phyloP scores from a whole-genome alignment of 2,888 invertebrate genomes.

The Morpho achilles region DNA sequence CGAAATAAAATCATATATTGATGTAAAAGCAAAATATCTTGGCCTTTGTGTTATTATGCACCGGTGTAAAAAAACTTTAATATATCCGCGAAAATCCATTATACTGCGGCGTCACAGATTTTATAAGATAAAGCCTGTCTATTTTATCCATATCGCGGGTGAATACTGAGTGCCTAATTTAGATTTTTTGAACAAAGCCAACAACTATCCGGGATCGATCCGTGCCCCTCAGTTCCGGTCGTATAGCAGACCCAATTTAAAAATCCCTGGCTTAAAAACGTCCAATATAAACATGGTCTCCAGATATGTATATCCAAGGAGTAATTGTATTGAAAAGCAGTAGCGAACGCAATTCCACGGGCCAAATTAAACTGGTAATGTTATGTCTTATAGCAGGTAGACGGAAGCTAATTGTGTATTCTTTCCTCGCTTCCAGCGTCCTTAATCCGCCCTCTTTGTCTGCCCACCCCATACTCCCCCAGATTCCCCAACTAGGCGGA shows the following conservation, averaged over 20 bases:
- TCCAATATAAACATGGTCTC: conserved; percentile 48
- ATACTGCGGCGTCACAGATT: conserved; percentile 1
- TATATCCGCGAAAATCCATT: background rate
- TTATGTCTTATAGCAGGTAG: conserved; percentile 70
- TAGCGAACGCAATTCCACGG: conserved; percentile 27
- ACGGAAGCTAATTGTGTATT: conserved; percentile 77
- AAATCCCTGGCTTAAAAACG: conserved; percentile 62
- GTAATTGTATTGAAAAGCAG: conserved; percentile 29
- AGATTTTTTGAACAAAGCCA: conserved; percentile 70
- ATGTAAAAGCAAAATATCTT: too few species aligned
- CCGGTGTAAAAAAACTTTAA: background rate
- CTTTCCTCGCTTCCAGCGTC: conserved; percentile 74
- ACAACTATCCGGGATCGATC: conserved; percentile 66
- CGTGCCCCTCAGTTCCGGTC: conserved; percentile 69
- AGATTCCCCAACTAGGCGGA: conserved; percentile 67
- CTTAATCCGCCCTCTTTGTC: conserved; percentile 67
- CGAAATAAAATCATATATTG: too few species aligned
- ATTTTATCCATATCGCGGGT: conserved; percentile 32
- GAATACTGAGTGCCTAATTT: conserved; percentile 75
- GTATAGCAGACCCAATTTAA: conserved; percentile 56
- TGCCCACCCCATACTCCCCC: conserved; percentile 43
- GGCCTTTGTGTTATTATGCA: background rate
- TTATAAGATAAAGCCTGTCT: conserved; percentile 3
- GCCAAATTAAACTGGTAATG: conserved; percentile 51
- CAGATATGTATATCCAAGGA: conserved; percentile 33